Conservation (phyloP, 2,113 vertebrate genomes). For the Pungitius pungitius region DNA sequence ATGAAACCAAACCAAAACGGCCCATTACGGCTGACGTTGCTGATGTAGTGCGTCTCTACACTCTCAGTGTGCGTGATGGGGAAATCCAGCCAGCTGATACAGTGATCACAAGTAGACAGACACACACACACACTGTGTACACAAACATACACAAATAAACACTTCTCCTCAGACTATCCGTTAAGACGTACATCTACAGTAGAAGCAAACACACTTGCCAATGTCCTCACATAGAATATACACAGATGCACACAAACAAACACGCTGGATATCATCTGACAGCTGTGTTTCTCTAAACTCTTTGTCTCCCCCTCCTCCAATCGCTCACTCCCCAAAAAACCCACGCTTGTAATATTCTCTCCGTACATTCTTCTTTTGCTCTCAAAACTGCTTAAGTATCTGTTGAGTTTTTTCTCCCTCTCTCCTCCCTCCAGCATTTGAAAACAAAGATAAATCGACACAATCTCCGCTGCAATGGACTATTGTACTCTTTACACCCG, state of each 20-base stretch:
- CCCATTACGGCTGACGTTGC: background rate
- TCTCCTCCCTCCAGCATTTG: constrained; percentile 26
- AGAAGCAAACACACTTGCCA: constrained; percentile 30
- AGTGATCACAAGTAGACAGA: constrained; percentile 37
- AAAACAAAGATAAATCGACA: constrained; percentile 57
- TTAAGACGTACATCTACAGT: constrained; percentile 31
- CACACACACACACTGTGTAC: constrained; percentile 30
- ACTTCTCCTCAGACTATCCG: constrained; percentile 28
- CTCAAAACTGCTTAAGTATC: constrained; percentile 50
- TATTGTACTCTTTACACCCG: constrained; percentile 36
- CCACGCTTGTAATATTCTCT: constrained; percentile 36
- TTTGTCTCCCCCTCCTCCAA: constrained; percentile 19
- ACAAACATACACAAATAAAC: constrained; percentile 43
- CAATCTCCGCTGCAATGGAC: constrained; percentile 38
- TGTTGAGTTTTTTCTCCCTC: constrained; percentile 31
- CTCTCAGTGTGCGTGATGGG: constrained; percentile 9
- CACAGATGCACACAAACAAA: constrained; percentile 38
- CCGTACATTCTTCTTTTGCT: constrained; percentile 3
- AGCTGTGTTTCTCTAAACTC: constrained; percentile 62
- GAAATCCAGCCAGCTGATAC: constrained; percentile 40
- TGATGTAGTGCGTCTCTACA: constrained; percentile 12
- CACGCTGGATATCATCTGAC: constrained; percentile 59
- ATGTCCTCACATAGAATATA: constrained; percentile 35
- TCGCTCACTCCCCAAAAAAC: constrained; percentile 30
- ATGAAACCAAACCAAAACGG: background rate